Percentiles rank a stretch among this genome's conserved stretches.
Conservation (phyloP, 1,140 invertebrate genomes). For the Nylanderia fulva region DNA sequence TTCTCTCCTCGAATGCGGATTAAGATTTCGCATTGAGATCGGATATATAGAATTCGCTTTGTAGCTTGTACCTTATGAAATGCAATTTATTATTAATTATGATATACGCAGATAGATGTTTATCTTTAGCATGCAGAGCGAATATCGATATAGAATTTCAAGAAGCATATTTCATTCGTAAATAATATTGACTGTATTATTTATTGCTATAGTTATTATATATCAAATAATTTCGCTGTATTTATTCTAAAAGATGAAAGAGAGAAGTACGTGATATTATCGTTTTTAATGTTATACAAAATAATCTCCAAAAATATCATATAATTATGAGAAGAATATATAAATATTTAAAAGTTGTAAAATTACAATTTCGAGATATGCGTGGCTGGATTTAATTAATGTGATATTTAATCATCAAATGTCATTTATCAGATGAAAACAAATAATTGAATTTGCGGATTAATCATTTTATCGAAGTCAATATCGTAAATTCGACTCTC, state of each 20-base stretch:
- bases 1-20: conserved; percentile 36
- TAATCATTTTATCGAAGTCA: not conserved
- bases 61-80: not conserved
- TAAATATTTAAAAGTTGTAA: not conserved
- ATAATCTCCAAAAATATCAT: not conserved
- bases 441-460: not conserved
- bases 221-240: not conserved
- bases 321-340: not conserved
- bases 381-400: not conserved
- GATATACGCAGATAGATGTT: not conserved
- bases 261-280: not conserved
- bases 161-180: not conserved
- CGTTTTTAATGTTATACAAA: not conserved
- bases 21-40: conserved; percentile 32
- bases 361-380: not conserved
- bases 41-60: conserved; percentile 35
- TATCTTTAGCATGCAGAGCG: not conserved
- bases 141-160: not conserved
- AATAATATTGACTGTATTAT: not conserved
- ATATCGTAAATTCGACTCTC: conserved; percentile 2
- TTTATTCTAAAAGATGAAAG: not conserved
- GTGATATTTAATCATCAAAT: not conserved
- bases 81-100: conserved; percentile 42
- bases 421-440: not conserved
- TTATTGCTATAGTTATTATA: not conserved